These are phyloP conservation scores for Origma solitaria DNA, from an alignment of 2,113 vertebrate genomes.

Conservation along the genomic window DNA sequence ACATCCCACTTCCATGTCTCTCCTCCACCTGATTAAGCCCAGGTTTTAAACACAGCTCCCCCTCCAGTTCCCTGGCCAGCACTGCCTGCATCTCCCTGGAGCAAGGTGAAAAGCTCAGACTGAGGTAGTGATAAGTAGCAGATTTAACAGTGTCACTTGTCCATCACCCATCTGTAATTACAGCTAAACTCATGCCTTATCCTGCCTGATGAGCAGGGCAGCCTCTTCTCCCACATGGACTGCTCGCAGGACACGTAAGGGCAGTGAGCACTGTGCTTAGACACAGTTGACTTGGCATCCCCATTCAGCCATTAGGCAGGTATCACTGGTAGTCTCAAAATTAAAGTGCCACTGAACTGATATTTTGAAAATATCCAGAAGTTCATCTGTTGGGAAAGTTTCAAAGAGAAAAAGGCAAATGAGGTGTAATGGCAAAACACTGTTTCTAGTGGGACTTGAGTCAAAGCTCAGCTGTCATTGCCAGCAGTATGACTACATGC, in stretches of 20 bases:
- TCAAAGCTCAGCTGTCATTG: background rate
- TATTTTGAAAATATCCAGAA: background rate
- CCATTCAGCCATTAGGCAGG: background rate
- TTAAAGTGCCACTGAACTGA: background rate
- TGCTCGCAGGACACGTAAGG: accelerated
- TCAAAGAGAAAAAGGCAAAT: background rate
- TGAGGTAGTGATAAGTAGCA: background rate
- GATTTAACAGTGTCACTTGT: background rate
- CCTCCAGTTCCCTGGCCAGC: accelerated
- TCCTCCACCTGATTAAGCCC: background rate
- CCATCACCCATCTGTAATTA: background rate
- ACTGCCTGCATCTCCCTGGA: background rate
- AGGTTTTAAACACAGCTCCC: background rate
- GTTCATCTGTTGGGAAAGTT: background rate
- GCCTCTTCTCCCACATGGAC: background rate
- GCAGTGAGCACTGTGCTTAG: background rate
- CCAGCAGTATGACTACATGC: constrained; percentile 6
- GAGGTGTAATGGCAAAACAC: background rate
- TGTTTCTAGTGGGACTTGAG: background rate
- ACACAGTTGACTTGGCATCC: background rate
- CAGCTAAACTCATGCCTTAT: background rate
- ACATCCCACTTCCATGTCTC: background rate
- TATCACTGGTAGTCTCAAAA: background rate
- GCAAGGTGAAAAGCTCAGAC: background rate
- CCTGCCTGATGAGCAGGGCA: background rate